phyloP scores from a whole-genome alignment of 2,888 invertebrate genomes.

The Drosophila vallismaia region DNA sequence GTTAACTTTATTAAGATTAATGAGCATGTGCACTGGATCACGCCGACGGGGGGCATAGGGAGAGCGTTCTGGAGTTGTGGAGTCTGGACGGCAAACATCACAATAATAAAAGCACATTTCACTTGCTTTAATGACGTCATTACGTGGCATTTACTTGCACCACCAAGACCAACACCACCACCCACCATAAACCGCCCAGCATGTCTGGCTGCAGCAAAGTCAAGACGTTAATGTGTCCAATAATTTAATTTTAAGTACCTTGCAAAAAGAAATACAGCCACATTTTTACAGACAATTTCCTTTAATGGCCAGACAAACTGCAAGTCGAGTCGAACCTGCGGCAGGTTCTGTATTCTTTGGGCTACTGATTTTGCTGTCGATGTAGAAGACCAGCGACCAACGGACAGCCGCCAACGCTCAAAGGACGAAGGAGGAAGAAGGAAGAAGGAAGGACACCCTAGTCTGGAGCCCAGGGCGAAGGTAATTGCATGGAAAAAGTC shows the following conservation, averaged over 20 bases:
- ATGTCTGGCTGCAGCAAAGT: conserved; percentile 59
- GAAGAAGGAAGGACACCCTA: conserved; percentile 3
- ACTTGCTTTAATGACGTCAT: conserved; percentile 80
- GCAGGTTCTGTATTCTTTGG: conserved; percentile 34
- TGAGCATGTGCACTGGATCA: conserved; percentile 64
- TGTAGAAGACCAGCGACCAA: conserved; percentile 11
- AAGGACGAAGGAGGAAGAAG: background rate
- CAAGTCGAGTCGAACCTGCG: conserved; percentile 50
- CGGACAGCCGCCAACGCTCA: background rate
- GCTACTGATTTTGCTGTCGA: conserved; percentile 44
- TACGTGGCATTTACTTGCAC: conserved; percentile 75
- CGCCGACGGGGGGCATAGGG: conserved; percentile 57
- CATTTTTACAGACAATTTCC: conserved; percentile 80
- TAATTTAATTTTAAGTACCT: conserved; percentile 80
- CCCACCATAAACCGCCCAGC: conserved; percentile 7
- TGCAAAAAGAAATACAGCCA: conserved; percentile 80
- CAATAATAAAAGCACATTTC: conserved; percentile 79
- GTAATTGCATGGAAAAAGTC: conserved; percentile 77
- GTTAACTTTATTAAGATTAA: conserved; percentile 78
- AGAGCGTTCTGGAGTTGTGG: conserved; percentile 53
- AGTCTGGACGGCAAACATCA: conserved; percentile 41
- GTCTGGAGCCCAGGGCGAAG: conserved; percentile 51
- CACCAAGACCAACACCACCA: conserved; percentile 8
- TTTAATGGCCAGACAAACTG: conserved; percentile 65
- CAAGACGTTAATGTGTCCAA: conserved; percentile 80